Evolutionary conservation across 2,113 vertebrate species (phyloP).

Genomic region (Oncorhynchus tshawytscha): DNA sequence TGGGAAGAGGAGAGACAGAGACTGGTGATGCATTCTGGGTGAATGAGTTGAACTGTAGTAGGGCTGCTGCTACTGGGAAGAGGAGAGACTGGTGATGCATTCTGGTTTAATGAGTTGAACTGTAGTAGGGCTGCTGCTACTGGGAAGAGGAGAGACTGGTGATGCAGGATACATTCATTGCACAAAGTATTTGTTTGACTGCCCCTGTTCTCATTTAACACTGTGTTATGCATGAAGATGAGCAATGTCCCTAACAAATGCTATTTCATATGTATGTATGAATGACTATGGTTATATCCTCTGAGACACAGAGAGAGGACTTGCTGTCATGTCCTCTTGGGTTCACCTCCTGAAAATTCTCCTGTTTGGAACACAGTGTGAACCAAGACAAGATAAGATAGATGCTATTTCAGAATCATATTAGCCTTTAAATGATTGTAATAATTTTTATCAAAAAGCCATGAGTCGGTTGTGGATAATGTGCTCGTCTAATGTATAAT

Average conservation of each 20-base stretch:
- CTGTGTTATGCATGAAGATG: slow-evolving; percentile 50
- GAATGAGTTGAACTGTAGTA: too few relatives aligned
- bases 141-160: slow-evolving; percentile 6
- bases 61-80: too few relatives aligned
- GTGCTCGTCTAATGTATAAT: slow-evolving; percentile 21
- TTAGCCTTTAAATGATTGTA: slow-evolving; percentile 29
- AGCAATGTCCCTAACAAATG: slow-evolving; percentile 39
- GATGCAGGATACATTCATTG: slow-evolving; percentile 32
- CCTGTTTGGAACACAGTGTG: slow-evolving; percentile 36
- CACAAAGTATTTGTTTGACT: slow-evolving; percentile 45
- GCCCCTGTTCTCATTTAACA: slow-evolving; percentile 36
- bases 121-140: too few relatives aligned
- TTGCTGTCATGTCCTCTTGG: slow-evolving; percentile 9
- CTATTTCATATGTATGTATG: slow-evolving; percentile 31
- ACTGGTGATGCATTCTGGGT: slow-evolving; percentile 13
- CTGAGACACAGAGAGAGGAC: too few relatives aligned
- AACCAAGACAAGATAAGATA: slow-evolving; percentile 10
- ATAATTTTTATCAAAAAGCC: slow-evolving; percentile 8
- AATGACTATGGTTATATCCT: slow-evolving; percentile 5
- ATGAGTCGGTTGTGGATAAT: slow-evolving; percentile 7
- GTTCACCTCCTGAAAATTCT: background rate
- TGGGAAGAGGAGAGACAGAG: slow-evolving; percentile 5
- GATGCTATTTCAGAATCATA: slow-evolving; percentile 14
- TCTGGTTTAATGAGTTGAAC: too few relatives aligned
- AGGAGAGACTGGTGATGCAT: too few relatives aligned